Base-by-base conservation (phyloP, 2,113 vertebrate species). In the Trochalopteron elliotii region DNA sequence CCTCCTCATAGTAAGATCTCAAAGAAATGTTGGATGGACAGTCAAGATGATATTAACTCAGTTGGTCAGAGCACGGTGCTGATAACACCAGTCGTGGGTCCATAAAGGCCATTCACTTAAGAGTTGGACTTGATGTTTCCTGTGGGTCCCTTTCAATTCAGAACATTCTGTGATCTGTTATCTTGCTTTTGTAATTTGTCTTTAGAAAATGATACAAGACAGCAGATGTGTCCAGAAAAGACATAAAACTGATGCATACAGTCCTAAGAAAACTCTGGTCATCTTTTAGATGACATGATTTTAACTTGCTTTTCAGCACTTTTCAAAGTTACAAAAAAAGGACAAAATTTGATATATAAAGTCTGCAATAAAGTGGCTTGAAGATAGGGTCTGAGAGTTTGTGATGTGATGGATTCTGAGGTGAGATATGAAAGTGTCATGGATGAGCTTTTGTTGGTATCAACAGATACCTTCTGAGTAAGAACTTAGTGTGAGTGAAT, bases 11-110 rank as follows among this genome's bases (percentile, higher is more conserved):
- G 2, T 61, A 65, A 83, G 25, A 45, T 80, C 19, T 64, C 69
- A 55, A 33, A 55, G 65, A 79, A 20, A 9, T 4, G 12, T 71
- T 23, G 19, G 30, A 16, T 69, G 15, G 31, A 25, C 55, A 42
- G 16, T 56, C 11, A 49, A 68, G 45, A 25, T 57, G 52, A 4
- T 57, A 31, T 11, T 50, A 35, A 21, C 53, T 76, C 31, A 22
- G 45, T 4, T 60, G 27, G 31, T 86, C 14, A 59, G 53, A 77
- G 25, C 53, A 35, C 0, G 1, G 17, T 77, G 19, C 55, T 69
- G 14, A 5, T 60, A 60, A 19, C 15, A 37, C 22, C 37, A 44
- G 21, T 37, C 1, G 0, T 31, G 27, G 44, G 9, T 37, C 14
- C 33, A 18, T 31, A 15, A 0, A 1, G 33, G 33, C 21, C 25